Evolutionary conservation across 2,888 invertebrate species (phyloP).

Genomic region (Leptopilina drosophilae): DNA sequence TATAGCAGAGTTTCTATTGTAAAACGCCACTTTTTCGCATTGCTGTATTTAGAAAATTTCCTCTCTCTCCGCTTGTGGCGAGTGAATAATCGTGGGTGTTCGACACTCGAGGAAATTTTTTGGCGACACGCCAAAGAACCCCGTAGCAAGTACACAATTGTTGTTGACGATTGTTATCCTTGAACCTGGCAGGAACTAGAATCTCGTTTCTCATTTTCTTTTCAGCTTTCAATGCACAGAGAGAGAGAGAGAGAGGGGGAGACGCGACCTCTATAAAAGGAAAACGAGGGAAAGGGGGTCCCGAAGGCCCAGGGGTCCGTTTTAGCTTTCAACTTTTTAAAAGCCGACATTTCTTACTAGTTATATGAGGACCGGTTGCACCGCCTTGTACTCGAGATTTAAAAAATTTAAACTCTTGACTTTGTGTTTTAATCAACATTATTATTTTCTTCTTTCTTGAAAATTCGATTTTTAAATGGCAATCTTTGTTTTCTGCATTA

Average conservation of each 20-base stretch:
- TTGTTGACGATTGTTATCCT: constrained; percentile 4
- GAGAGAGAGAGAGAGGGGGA: not conserved
- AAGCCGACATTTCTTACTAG: not conserved
- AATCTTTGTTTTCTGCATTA: too few relatives aligned
- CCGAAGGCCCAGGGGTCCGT: constrained; percentile 19
- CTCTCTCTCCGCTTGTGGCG: too few relatives aligned
- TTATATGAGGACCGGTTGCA: not conserved
- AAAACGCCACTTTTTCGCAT: too few relatives aligned
- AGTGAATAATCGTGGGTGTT: too few relatives aligned
- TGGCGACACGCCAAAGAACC: not conserved
- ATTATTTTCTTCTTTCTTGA: not conserved
- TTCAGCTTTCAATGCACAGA: constrained; percentile 10
- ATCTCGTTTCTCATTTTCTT: constrained; percentile 14
- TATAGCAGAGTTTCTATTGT: too few relatives aligned
- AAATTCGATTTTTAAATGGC: not conserved
- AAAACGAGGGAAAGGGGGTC: constrained; percentile 17
- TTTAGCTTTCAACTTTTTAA: constrained; percentile 23
- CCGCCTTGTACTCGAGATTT: constrained; percentile 7
- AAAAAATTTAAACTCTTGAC: not conserved
- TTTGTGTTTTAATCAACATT: too few relatives aligned
- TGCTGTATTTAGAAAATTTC: too few relatives aligned
- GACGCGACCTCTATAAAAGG: constrained; percentile 22
- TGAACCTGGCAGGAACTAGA: constrained; percentile 5
- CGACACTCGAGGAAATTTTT: not conserved
- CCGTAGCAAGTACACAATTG: constrained; percentile 7